Evolutionary conservation across 1,140 invertebrate genomes (phyloP).

Genomic region (Periplaneta americana): DNA sequence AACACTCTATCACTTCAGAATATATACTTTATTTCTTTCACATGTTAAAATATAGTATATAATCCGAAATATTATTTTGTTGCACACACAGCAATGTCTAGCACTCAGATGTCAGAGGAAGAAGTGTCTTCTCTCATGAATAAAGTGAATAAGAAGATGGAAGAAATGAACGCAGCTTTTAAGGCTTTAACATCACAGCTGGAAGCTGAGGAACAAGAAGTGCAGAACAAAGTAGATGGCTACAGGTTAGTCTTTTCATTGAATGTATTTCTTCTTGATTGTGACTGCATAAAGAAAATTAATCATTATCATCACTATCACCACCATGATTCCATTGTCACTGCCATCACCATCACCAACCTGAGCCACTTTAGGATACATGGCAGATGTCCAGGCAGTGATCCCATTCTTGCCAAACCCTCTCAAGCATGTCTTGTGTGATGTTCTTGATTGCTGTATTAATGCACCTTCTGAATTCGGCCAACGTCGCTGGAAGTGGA

Average conservation of each 20-base stretch:
- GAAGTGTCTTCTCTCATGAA: neutral
- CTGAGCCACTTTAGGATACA: no score
- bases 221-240: constrained; percentile 20
- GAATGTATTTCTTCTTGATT: neutral
- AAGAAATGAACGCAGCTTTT: neutral
- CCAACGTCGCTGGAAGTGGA: no score
- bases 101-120: neutral
- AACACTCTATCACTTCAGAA: no score
- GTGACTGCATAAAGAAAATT: neutral
- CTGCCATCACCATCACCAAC: no score
- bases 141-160: neutral
- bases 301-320: neutral
- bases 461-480: no score
- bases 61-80: no score
- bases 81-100: neutral
- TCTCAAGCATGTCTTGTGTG: no score
- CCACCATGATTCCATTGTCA: neutral
- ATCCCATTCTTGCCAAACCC: no score
- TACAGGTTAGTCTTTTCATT: constrained; percentile 16
- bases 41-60: no score
- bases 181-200: neutral
- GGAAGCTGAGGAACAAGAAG: constrained; percentile 17
- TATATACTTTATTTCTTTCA: no score
- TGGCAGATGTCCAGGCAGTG: no score
- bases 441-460: no score